A percentile compares a stretch with the other conserved stretches of the same genome.
phyloP scores from a whole-genome alignment of 2,888 invertebrate genomes.

The Drosophila helvetica region DNA sequence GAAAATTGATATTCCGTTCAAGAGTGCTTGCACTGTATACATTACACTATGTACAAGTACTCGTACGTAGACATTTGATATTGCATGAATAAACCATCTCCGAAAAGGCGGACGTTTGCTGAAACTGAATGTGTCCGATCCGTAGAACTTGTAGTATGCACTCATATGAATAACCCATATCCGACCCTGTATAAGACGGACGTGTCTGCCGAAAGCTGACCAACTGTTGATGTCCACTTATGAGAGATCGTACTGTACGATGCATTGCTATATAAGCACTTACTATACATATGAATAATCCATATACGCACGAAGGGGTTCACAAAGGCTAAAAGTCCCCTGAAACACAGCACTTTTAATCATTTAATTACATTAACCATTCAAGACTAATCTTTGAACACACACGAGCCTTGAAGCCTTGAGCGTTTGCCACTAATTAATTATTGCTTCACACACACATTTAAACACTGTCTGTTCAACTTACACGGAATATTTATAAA shows the following conservation, averaged over 20 bases:
- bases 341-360: not conserved
- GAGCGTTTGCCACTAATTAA: not conserved
- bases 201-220: not conserved
- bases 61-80: not conserved
- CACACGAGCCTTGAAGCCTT: not conserved
- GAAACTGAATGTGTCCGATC: too few relatives aligned
- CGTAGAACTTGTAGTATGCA: not conserved
- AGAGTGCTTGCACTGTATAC: not conserved
- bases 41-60: not conserved
- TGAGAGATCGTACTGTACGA: not conserved
- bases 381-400: not conserved
- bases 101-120: not conserved
- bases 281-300: not conserved
- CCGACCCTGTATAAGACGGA: not conserved
- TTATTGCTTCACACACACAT: not conserved
- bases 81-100: not conserved
- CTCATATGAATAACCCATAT: not conserved
- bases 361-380: not conserved
- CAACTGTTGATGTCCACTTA: not conserved
- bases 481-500: not conserved
- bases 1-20: not conserved
- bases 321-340: not conserved
- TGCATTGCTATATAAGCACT: not conserved
- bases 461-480: conserved; percentile 6
- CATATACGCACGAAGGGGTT: not conserved